Evolutionary conservation across 2,113 vertebrate genomes (phyloP).

Genomic region (Alexandromys fortis): DNA sequence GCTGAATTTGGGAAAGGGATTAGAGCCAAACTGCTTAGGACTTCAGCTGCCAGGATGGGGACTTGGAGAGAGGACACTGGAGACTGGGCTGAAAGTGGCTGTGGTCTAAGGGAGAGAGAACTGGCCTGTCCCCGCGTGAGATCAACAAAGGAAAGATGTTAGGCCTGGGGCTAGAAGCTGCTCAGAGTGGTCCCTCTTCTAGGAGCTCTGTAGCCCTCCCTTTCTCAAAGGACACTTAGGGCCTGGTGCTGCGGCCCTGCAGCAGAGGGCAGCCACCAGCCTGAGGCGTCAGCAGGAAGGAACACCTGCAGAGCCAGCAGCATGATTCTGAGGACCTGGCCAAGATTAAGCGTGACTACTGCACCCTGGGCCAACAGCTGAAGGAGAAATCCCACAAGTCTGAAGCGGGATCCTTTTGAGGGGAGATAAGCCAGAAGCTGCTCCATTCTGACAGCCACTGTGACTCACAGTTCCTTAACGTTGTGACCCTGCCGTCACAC

Average conservation of each 20-base stretch:
- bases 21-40: background rate
- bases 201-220: too few species aligned
- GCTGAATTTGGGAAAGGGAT: background rate
- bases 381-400: background rate
- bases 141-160: background rate
- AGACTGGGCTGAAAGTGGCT: background rate
- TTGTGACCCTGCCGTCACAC: background rate
- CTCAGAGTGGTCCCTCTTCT: background rate
- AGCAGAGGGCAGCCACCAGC: background rate
- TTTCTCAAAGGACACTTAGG: background rate
- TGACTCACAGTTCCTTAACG: background rate
- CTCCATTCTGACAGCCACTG: background rate
- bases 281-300: background rate
- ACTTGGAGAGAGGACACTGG: too few species aligned
- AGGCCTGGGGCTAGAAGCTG: background rate
- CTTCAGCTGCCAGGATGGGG: background rate
- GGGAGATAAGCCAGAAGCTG: background rate
- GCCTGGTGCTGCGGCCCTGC: rapidly evolving
- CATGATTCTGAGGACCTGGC: background rate
- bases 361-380: background rate
- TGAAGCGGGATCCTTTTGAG: background rate
- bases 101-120: background rate
- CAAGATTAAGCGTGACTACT: background rate
- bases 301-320: background rate
- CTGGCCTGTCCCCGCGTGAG: background rate